phyloP scores from a whole-genome alignment of 2,888 invertebrate genomes.

The Cryptocheilus praepositus region DNA sequence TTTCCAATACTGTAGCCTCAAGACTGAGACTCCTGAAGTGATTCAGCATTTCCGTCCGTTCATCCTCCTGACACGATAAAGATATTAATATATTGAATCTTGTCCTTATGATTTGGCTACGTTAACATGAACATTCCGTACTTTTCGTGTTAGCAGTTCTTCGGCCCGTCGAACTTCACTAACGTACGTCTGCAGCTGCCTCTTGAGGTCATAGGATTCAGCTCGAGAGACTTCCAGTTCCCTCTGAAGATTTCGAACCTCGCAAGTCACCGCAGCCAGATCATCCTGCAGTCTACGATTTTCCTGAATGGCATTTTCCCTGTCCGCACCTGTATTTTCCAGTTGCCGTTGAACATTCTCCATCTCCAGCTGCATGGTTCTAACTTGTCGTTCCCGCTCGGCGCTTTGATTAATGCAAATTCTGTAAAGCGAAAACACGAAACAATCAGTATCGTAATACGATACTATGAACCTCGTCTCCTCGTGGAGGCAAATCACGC shows the following conservation, averaged over 20 bases:
- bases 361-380: constrained; percentile 75
- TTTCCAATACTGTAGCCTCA: constrained; percentile 86
- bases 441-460: not conserved
- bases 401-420: constrained; percentile 65
- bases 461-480: constrained; percentile 1
- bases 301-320: constrained; percentile 80
- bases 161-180: constrained; percentile 87
- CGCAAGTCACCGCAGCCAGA: constrained; percentile 80
- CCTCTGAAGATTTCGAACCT: constrained; percentile 79
- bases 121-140: constrained; percentile 49
- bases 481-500: constrained; percentile 38
- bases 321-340: constrained; percentile 76
- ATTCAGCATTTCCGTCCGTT: constrained; percentile 87
- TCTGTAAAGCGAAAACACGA: constrained; percentile 42
- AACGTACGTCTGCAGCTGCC: constrained; percentile 88
- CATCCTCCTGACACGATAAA: constrained; percentile 80
- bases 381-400: constrained; percentile 66
- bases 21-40: constrained; percentile 86
- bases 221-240: constrained; percentile 83
- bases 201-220: constrained; percentile 85
- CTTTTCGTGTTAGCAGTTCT: constrained; percentile 84
- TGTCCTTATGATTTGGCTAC: no score
- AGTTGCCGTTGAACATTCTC: constrained; percentile 79
- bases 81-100: not conserved
- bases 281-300: constrained; percentile 86